A percentile compares a stretch with the other conserved stretches of the same genome.
phyloP scores from a whole-genome alignment of 2,888 invertebrate species.

The Monochamus alternatus region DNA sequence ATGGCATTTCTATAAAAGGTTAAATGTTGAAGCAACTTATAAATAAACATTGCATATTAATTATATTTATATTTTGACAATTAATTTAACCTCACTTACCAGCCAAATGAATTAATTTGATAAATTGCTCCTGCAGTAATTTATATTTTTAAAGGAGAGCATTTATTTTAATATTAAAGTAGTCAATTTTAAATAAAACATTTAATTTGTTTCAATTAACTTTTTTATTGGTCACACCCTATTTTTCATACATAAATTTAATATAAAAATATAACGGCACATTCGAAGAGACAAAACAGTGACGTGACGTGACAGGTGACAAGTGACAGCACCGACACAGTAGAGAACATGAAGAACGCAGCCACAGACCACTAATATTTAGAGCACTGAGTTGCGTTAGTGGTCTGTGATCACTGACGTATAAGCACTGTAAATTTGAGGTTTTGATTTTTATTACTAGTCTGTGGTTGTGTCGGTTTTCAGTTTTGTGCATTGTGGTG shows the following conservation, averaged over 20 bases:
- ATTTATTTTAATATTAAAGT: conserved; percentile 30
- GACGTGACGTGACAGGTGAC: too few species aligned
- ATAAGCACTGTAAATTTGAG: too few species aligned
- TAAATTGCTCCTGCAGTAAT: neutral
- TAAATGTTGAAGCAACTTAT: conserved; percentile 2
- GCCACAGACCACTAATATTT: too few species aligned
- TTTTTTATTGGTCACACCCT: conserved; percentile 44
- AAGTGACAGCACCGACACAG: too few species aligned
- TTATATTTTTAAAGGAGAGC: neutral
- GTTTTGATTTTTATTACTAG: too few species aligned
- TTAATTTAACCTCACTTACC: conserved; percentile 27
- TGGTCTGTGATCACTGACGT: too few species aligned
- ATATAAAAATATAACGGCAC: conserved; percentile 13
- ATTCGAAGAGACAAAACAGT: neutral
- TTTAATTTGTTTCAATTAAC: neutral
- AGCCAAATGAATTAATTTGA: conserved; percentile 8
- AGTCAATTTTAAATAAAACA: conserved; percentile 1
- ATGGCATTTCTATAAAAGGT: conserved; percentile 74
- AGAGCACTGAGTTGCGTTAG: too few species aligned
- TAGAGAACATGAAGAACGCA: too few species aligned
- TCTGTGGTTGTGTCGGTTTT: too few species aligned
- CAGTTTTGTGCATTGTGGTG: too few species aligned
- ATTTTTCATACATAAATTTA: conserved; percentile 9
- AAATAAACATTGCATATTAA: conserved; percentile 27
- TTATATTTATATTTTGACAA: conserved; percentile 27